These are phyloP conservation scores for Rhabdornis inornatus DNA, from an alignment of 2,113 vertebrate genomes.

Conservation along the genomic window DNA sequence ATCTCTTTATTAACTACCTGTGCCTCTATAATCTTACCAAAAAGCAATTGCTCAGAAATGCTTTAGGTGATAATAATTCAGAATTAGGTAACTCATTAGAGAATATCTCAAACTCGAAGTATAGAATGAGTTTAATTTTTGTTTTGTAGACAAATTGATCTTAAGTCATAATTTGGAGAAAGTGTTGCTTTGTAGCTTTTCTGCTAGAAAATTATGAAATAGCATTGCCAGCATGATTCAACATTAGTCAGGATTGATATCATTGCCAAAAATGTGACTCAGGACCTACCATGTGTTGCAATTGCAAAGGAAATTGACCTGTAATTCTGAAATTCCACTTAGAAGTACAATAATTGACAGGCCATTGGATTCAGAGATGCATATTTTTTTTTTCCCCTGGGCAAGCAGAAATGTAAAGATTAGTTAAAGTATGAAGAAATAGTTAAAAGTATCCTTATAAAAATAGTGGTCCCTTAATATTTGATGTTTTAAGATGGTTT, in stretches of 20 bases:
- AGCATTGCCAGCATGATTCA: neutral
- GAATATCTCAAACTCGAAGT: neutral
- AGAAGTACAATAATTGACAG: neutral
- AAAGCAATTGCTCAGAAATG: conserved; percentile 6
- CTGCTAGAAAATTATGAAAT: neutral
- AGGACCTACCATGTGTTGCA: neutral
- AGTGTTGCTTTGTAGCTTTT: neutral
- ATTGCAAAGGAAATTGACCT: neutral
- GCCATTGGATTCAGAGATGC: neutral
- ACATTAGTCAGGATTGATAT: neutral
- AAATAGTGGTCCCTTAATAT: neutral
- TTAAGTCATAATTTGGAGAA: neutral
- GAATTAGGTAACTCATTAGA: neutral
- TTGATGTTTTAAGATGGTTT: neutral
- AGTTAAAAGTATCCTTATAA: neutral
- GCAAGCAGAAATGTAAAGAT: neutral
- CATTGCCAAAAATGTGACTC: neutral
- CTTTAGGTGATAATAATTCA: conserved; percentile 8
- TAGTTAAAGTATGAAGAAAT: neutral
- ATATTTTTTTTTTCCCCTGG: neutral
- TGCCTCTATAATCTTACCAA: neutral
- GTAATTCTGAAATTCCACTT: neutral
- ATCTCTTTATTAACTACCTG: neutral
- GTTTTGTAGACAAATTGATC: neutral
- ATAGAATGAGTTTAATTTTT: neutral